phyloP scores from a whole-genome alignment of 2,888 invertebrate species.

The Meta bourneti region DNA sequence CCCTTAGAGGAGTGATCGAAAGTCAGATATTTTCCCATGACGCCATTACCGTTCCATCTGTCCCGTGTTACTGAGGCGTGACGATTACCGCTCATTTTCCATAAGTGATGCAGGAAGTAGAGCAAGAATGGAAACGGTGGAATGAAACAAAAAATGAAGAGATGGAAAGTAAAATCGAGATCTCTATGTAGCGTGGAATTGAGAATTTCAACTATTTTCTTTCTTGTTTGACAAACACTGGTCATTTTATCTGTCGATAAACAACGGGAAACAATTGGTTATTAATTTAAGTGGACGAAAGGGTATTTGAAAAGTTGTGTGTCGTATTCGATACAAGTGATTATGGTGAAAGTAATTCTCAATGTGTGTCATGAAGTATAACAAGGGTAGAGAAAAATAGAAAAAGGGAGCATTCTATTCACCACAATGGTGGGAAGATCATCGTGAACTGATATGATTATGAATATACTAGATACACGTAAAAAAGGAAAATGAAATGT shows the following conservation, averaged over 20 bases:
- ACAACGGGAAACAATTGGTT: conserved; percentile 14
- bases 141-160: conserved; percentile 56
- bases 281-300: conserved; percentile 11
- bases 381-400: background rate
- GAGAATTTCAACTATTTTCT: conserved; percentile 31
- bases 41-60: conserved; percentile 39
- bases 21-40: conserved; percentile 55
- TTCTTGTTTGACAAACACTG: conserved; percentile 20
- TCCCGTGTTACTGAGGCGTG: conserved; percentile 29
- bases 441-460: too few species aligned
- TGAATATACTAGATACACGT: too few species aligned
- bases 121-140: conserved; percentile 52
- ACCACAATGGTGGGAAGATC: background rate
- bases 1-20: conserved; percentile 26
- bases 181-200: conserved; percentile 34
- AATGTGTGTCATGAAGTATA: background rate
- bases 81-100: conserved; percentile 49
- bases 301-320: background rate
- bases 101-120: conserved; percentile 68
- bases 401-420: background rate
- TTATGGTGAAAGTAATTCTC: background rate
- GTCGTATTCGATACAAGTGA: background rate
- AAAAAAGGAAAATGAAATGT: too few species aligned
- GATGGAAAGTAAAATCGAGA: conserved; percentile 33
- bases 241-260: conserved; percentile 9